Percentiles rank a stretch among this genome's conserved stretches.
These are phyloP conservation scores for Callionymus lyra DNA, from an alignment of 2,113 vertebrate species.

Conservation along the genomic window DNA sequence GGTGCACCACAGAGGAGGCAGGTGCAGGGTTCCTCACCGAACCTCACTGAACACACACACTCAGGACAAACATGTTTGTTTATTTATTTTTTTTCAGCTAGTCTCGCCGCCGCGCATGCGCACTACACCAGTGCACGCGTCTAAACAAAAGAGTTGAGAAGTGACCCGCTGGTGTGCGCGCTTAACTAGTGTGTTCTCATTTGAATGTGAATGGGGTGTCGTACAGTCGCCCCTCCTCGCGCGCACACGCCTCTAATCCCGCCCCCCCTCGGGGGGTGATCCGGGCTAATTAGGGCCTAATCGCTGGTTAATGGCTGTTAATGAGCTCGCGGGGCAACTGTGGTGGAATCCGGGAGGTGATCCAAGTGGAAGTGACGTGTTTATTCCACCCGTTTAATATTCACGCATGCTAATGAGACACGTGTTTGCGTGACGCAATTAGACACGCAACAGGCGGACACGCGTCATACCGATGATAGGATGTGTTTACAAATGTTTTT, in stretches of 20 bases:
- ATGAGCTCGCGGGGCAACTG: slow-evolving; percentile 64
- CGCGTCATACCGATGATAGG: too few species aligned
- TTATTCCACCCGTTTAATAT: slow-evolving; percentile 58
- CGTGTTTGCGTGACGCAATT: slow-evolving; percentile 48
- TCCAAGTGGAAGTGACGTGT: slow-evolving; percentile 55
- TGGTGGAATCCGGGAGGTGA: slow-evolving; percentile 61
- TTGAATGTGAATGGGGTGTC: slow-evolving; percentile 74
- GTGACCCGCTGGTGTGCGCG: slow-evolving; percentile 49
- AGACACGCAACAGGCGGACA: slow-evolving; percentile 26
- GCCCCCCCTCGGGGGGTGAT: slow-evolving; percentile 43
- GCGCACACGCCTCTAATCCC: neutral
- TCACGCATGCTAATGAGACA: slow-evolving; percentile 53
- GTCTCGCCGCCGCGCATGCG: too few species aligned
- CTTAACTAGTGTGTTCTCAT: slow-evolving; percentile 67
- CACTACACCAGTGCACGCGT: too few species aligned
- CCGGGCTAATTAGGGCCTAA: slow-evolving; percentile 68
- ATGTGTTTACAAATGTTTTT: too few species aligned
- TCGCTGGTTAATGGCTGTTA: slow-evolving; percentile 68
- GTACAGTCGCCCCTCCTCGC: slow-evolving; percentile 17
- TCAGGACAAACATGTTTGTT: neutral
- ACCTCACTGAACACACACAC: slow-evolving; percentile 18
- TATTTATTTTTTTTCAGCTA: too few species aligned
- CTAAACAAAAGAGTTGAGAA: too few species aligned
- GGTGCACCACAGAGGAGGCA: slow-evolving; percentile 52
- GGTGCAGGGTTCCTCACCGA: slow-evolving; percentile 50